Percentiles rank a stretch among this genome's conserved stretches.
phyloP scores from a whole-genome alignment of 2,113 vertebrate genomes.

The Podiceps cristatus region DNA sequence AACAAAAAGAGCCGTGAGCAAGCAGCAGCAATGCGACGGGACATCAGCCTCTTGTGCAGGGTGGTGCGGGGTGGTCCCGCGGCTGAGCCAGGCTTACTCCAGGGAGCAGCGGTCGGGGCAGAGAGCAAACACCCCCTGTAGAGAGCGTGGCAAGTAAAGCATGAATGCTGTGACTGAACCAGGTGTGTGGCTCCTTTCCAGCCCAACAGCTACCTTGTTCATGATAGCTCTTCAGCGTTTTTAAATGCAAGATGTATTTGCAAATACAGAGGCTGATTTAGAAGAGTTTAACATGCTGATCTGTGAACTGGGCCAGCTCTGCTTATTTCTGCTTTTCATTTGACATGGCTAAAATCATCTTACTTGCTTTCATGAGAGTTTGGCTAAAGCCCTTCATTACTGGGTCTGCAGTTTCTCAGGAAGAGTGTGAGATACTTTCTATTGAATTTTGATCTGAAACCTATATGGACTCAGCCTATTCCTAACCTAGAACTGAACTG shows the following conservation, averaged over 20 bases:
- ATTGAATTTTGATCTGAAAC: not conserved
- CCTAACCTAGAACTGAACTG: not conserved
- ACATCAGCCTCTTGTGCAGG: not conserved
- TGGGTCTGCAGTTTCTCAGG: not conserved
- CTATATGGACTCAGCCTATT: not conserved
- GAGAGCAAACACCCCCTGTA: not conserved
- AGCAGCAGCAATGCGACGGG: not conserved
- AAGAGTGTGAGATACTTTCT: not conserved
- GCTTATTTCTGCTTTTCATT: not conserved
- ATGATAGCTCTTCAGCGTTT: not conserved
- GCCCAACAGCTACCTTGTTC: not conserved
- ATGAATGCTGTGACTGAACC: no score
- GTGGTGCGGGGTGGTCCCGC: accelerated
- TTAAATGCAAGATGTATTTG: not conserved
- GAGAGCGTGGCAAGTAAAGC: not conserved
- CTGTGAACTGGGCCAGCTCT: not conserved
- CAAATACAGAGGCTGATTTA: not conserved
- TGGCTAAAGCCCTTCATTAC: not conserved
- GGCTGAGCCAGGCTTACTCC: not conserved
- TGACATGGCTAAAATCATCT: not conserved
- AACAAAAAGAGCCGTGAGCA: not conserved
- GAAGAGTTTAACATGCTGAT: not conserved
- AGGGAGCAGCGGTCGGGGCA: not conserved
- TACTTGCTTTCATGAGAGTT: not conserved
- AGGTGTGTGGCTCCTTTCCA: not conserved